Percentiles rank a stretch among this genome's conserved stretches.
phyloP scores from a whole-genome alignment of 1,140 invertebrate species.

The Caenorhabditis elegans region WBcel235 BX284604.4:7168501-7169000 shows the following conservation, averaged over 20 bases:
- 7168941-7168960: not conserved
- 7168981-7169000: not conserved
- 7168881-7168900: not conserved
- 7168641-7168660: not conserved
- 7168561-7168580: too few relatives aligned
- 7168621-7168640: too few relatives aligned
- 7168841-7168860: not conserved
- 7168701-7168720: conserved; percentile 12
- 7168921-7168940: conserved; percentile 13
- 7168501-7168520: too few relatives aligned
- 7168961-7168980: not conserved
- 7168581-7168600: too few relatives aligned
- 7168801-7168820: not conserved
- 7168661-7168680: too few relatives aligned
- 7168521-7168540: too few relatives aligned
- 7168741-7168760: not conserved
- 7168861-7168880: not conserved
- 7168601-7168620: too few relatives aligned
- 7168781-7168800: not conserved
- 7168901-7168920: not conserved
- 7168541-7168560: too few relatives aligned
- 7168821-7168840: not conserved
- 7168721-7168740: not conserved
- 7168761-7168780: not conserved
- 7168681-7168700: too few relatives aligned